phyloP scores from a whole-genome alignment of 1,140 invertebrate species.

The Ceratitis capitata region DNA sequence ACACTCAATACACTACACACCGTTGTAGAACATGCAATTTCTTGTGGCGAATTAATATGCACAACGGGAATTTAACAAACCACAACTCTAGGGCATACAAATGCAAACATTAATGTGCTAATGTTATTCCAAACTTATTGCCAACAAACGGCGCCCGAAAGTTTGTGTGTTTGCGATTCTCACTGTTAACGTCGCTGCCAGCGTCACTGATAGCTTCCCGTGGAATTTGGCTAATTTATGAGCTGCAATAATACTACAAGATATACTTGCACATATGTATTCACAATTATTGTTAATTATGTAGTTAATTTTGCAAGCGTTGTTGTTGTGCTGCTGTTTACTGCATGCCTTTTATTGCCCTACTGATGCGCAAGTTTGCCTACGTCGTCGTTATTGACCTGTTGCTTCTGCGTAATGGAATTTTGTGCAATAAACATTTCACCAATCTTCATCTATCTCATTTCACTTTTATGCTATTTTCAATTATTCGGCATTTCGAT shows the following conservation, averaged over 20 bases:
- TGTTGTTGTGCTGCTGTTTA: background rate
- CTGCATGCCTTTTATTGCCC: constrained; percentile 6
- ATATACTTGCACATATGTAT: background rate
- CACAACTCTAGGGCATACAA: background rate
- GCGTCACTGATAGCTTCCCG: background rate
- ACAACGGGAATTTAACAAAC: constrained; percentile 31
- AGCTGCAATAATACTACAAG: background rate
- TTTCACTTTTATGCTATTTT: background rate
- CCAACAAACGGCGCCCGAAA: constrained; percentile 3
- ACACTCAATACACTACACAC: background rate
- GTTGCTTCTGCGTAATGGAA: constrained; percentile 5
- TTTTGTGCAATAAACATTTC: background rate
- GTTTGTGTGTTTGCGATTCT: background rate
- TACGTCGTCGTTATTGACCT: constrained; percentile 7
- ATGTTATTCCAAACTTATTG: constrained; percentile 27
- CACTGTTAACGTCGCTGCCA: background rate
- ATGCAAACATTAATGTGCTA: background rate
- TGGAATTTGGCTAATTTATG: background rate
- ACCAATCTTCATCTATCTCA: background rate
- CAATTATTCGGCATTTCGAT: no score
- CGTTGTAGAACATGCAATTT: background rate
- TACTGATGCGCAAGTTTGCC: background rate
- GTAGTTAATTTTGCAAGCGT: background rate
- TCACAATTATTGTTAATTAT: background rate
- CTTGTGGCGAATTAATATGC: background rate